A percentile compares a stretch with the other conserved stretches of the same genome.
phyloP scores from a whole-genome alignment of 2,888 invertebrate species.

The Dendrolimus pini region DNA sequence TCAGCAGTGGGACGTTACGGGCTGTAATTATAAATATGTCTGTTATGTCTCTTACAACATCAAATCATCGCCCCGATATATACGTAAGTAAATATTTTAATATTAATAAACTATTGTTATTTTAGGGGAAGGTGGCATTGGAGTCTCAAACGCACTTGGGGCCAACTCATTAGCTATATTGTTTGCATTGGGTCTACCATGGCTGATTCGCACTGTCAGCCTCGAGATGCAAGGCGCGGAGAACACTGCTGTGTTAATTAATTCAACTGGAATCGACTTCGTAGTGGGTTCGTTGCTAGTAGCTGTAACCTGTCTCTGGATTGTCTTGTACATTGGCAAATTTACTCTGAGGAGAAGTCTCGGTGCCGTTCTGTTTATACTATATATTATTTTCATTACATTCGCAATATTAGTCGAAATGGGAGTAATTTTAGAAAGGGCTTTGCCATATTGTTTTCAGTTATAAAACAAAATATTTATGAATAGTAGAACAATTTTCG shows the following conservation, averaged over 20 bases:
- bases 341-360: constrained; percentile 82
- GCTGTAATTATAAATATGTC: too few species aligned
- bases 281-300: constrained; percentile 86
- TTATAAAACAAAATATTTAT: not conserved
- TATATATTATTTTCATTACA: constrained; percentile 84
- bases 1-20: too few species aligned
- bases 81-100: too few species aligned
- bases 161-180: constrained; percentile 91
- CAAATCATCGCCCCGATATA: too few species aligned
- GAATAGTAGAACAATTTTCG: too few species aligned
- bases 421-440: constrained; percentile 75
- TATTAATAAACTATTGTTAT: constrained; percentile 14
- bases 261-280: constrained; percentile 88
- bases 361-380: constrained; percentile 79
- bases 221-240: constrained; percentile 62
- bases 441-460: constrained; percentile 4
- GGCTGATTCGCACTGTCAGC: constrained; percentile 85
- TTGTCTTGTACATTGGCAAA: constrained; percentile 80
- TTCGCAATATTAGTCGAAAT: constrained; percentile 88
- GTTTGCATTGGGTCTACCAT: constrained; percentile 88
- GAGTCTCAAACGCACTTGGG: constrained; percentile 90
- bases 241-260: constrained; percentile 77
- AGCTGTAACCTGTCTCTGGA: constrained; percentile 83
- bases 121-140: constrained; percentile 89
- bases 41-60: too few species aligned